phyloP scores from a whole-genome alignment of 1,140 invertebrate species.

The Hycleus cichorii region DNA sequence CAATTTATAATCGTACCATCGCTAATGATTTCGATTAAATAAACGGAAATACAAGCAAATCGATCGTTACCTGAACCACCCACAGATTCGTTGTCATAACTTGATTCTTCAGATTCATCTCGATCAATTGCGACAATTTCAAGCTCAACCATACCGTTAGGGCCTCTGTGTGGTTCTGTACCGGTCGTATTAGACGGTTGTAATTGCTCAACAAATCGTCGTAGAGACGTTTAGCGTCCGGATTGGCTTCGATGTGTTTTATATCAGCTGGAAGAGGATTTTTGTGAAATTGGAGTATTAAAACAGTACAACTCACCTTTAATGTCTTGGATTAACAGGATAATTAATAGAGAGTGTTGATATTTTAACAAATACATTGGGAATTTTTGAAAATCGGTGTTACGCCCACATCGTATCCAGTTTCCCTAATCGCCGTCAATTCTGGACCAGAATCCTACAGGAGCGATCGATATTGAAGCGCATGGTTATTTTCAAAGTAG shows the following conservation, averaged over 20 bases:
- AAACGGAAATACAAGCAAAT: not conserved
- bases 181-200: slow-evolving; percentile 91
- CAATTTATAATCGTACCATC: slow-evolving; percentile 92
- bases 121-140: slow-evolving; percentile 91
- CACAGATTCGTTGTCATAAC: slow-evolving; percentile 95
- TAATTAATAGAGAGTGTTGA: too few species aligned
- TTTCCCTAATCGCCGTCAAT: too few species aligned
- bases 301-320: too few species aligned
- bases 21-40: slow-evolving; percentile 46
- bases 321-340: too few species aligned
- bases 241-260: slow-evolving; percentile 69
- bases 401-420: too few species aligned
- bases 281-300: too few species aligned
- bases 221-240: slow-evolving; percentile 83
- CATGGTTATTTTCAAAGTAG: too few species aligned
- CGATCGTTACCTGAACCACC: slow-evolving; percentile 69
- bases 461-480: too few species aligned
- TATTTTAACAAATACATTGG: too few species aligned
- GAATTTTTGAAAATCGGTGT: too few species aligned
- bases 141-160: slow-evolving; percentile 86
- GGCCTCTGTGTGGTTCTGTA: slow-evolving; percentile 88
- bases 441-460: too few species aligned
- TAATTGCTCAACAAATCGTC: slow-evolving; percentile 93
- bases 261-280: slow-evolving; percentile 31
- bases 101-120: slow-evolving; percentile 91